Evolutionary conservation across 2,888 invertebrate species (phyloP).

Genomic region (Listrodromus nycthemerus): DNA sequence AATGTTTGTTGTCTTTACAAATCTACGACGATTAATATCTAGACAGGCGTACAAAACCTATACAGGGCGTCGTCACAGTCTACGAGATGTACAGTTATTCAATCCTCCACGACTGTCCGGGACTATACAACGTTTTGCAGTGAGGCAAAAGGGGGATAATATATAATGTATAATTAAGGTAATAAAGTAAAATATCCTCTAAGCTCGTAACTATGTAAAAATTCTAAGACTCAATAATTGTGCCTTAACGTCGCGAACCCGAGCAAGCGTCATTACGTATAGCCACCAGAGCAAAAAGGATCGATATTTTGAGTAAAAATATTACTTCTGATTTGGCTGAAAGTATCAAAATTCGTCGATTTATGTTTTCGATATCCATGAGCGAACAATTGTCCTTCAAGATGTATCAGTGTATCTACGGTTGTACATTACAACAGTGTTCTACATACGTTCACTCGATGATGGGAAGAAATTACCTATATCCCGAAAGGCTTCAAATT

Average conservation of each 20-base stretch:
- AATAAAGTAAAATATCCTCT: slow-evolving; percentile 37
- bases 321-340: not conserved
- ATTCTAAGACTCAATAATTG: slow-evolving; percentile 51
- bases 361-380: not conserved
- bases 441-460: not conserved
- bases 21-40: slow-evolving; percentile 48
- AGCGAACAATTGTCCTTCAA: not conserved
- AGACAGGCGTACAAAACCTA: slow-evolving; percentile 52
- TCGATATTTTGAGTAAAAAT: not conserved
- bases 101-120: slow-evolving; percentile 33
- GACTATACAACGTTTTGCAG: slow-evolving; percentile 51
- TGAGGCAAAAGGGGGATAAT: slow-evolving; percentile 27
- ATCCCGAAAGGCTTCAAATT: not conserved
- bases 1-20: slow-evolving; percentile 30
- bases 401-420: slow-evolving; percentile 20
- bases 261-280: not conserved
- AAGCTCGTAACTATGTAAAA: slow-evolving; percentile 42
- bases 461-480: not conserved
- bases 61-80: slow-evolving; percentile 38
- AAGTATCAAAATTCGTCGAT: not conserved
- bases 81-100: slow-evolving; percentile 49
- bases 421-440: not conserved
- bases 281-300: not conserved
- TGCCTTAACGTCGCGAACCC: slow-evolving; percentile 29
- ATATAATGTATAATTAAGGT: slow-evolving; percentile 11